phyloP scores from a whole-genome alignment of 2,797 vertebrate species.

The Gambusia yucatana region DNA sequence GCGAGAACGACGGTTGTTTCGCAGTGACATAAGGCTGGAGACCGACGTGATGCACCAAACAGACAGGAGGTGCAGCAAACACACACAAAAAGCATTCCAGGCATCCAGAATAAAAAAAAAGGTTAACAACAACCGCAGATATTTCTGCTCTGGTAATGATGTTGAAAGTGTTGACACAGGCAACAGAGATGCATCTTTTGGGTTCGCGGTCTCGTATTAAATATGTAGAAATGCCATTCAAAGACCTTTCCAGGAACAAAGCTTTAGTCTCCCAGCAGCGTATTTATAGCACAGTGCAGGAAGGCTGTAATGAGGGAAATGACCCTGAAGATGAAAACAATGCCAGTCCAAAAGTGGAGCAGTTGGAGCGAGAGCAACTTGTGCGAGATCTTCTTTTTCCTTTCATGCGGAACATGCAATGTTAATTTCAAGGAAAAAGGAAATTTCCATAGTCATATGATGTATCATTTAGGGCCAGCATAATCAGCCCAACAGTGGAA shows the following conservation, averaged over 20 bases:
- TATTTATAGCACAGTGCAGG: constrained; percentile 81
- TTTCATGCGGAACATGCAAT: constrained; percentile 93
- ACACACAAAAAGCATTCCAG: constrained; percentile 84
- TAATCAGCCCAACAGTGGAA: constrained; percentile 91
- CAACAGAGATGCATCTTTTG: constrained; percentile 45
- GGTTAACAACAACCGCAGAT: constrained; percentile 82
- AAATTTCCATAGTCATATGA: constrained; percentile 96
- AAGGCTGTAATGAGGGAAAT: constrained; percentile 84
- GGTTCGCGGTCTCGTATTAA: constrained; percentile 80
- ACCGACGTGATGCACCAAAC: constrained; percentile 75
- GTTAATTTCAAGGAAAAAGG: constrained; percentile 91
- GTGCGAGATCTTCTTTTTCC: constrained; percentile 86
- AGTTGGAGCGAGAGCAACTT: constrained; percentile 84
- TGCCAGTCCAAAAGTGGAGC: constrained; percentile 85
- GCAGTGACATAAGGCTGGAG: constrained; percentile 77
- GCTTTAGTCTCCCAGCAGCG: constrained; percentile 83
- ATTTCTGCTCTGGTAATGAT: constrained; percentile 78
- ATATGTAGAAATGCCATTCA: constrained; percentile 82
- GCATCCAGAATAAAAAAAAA: constrained; percentile 74
- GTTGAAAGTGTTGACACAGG: constrained; percentile 68
- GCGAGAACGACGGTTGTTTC: constrained; percentile 84
- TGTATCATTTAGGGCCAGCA: constrained; percentile 96
- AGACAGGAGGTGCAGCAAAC: constrained; percentile 86
- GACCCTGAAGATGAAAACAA: constrained; percentile 85
- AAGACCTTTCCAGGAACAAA: constrained; percentile 70